Evolutionary conservation across 2,113 vertebrate species (phyloP).

Genomic region (Caretta caretta): DNA sequence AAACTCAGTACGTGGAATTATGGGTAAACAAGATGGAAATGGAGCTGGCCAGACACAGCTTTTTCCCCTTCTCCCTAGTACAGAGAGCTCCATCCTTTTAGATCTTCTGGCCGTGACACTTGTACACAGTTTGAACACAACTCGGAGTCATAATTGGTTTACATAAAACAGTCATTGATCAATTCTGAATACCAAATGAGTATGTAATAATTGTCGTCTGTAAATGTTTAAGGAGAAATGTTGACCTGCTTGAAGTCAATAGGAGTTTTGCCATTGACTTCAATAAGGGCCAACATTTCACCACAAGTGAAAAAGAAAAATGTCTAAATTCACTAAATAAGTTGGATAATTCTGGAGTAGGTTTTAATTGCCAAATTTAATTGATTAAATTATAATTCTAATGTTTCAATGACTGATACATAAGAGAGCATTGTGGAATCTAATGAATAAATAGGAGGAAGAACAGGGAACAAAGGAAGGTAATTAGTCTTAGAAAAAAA

Average conservation of each 20-base stretch:
- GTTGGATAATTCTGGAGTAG: not conserved
- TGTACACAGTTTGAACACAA: not conserved
- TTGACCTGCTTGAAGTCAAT: not conserved
- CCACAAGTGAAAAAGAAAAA: not conserved
- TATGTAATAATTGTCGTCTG: not conserved
- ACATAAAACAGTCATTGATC: accelerated
- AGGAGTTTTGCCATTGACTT: not conserved
- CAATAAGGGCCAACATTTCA: not conserved
- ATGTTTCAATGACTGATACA: not conserved
- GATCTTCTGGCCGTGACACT: not conserved
- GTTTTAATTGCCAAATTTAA: not conserved
- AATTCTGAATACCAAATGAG: not conserved
- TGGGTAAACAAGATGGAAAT: not conserved
- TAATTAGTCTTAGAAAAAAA: not conserved
- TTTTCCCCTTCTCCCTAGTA: not conserved
- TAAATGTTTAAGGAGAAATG: not conserved
- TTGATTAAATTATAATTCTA: not conserved
- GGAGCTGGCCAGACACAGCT: not conserved
- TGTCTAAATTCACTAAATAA: not conserved
- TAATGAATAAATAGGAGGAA: not conserved
- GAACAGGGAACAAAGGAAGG: accelerated
- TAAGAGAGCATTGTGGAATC: not conserved
- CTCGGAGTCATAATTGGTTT: not conserved
- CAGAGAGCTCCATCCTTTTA: not conserved
- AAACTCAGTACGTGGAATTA: not conserved